phyloP scores from a whole-genome alignment of 2,797 vertebrate species.

The Hylomyscus alleni region DNA sequence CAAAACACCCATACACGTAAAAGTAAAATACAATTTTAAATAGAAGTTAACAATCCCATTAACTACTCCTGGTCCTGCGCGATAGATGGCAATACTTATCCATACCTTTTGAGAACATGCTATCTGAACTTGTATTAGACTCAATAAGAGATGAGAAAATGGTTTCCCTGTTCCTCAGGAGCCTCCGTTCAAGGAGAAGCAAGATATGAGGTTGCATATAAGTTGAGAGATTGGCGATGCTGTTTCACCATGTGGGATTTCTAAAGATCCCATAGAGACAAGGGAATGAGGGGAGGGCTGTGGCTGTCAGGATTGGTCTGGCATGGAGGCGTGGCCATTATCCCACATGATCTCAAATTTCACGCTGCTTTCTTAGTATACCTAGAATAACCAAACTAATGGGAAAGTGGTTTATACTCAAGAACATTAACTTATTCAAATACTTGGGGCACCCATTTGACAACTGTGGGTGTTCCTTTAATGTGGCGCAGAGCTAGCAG shows the following conservation, averaged over 20 bases:
- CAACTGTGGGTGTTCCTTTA: constrained; percentile 52
- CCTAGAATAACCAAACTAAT: constrained; percentile 29
- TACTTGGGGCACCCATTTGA: not conserved
- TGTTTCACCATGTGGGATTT: not conserved
- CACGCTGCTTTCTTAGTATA: not conserved
- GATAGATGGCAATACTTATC: constrained; percentile 46
- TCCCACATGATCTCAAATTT: not conserved
- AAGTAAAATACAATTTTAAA: not conserved
- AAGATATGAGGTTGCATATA: not conserved
- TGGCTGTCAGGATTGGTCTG: not conserved
- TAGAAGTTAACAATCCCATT: constrained; percentile 29
- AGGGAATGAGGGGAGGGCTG: not conserved
- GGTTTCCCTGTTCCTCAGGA: not conserved
- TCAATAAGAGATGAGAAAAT: constrained; percentile 19
- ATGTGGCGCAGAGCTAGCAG: constrained; percentile 17
- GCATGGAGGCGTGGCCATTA: not conserved
- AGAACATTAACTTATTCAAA: not conserved
- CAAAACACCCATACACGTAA: not conserved
- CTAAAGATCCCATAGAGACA: constrained; percentile 1
- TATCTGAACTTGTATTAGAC: constrained; percentile 37
- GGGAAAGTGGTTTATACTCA: constrained; percentile 27
- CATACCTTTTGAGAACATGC: constrained; percentile 29
- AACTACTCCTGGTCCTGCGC: not conserved
- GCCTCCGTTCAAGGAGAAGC: not conserved
- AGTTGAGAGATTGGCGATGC: constrained; percentile 49